Evolutionary conservation across 2,888 invertebrate species (phyloP), one percentile per base, ranked within the genome.

Genomic region (Trissolcus japonicus): DNA sequence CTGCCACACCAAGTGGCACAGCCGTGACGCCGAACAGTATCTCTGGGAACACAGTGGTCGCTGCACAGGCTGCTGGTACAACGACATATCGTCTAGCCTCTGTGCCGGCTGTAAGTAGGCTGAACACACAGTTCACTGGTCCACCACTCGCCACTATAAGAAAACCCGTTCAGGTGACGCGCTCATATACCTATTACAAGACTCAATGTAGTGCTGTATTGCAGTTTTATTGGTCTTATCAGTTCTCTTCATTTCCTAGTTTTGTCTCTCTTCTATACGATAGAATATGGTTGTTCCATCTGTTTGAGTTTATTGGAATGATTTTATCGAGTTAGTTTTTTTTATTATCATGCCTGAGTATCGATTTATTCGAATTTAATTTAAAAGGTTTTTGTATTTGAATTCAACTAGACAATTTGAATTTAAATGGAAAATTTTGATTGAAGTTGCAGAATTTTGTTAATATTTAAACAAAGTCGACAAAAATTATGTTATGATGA

Each of bases 21-120:
- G 86, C 90, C 46, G 90, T 91, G 21, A 88, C 89, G 71, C 87
- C 88, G 21, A 89, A 89, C 82, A 89, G 87, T 82, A 88, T 88
- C 75, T 83, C 88, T 40, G 87, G 86, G 66, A 88, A 86, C 73
- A 80, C 88, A 63, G 82, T 85, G 75, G 86, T 86, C 11, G 86
- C 86, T 54, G 81, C 84, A 46, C 86, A 85, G 63, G 80, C 87
- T 75, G 85, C 87, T 74, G 85, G 85, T 56, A 93, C 94, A 88
- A 94, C 92, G 29, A 75, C 74, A 63, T 92, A 95, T 90, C 94
- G 96, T 88, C 93, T 96, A 90, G 95, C 96, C 91, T 94, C 96
- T 86, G 94, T 96, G 90, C 94, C 95, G 90, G 93, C 95, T 91
- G 95, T 95, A 93, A 94, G 94, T 94, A 93, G 93, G 93, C 89